Percentiles rank a stretch among this genome's conserved stretches.
Conservation (phyloP, 2,888 invertebrate species). For the Euspilapteryx auroguttella region DNA sequence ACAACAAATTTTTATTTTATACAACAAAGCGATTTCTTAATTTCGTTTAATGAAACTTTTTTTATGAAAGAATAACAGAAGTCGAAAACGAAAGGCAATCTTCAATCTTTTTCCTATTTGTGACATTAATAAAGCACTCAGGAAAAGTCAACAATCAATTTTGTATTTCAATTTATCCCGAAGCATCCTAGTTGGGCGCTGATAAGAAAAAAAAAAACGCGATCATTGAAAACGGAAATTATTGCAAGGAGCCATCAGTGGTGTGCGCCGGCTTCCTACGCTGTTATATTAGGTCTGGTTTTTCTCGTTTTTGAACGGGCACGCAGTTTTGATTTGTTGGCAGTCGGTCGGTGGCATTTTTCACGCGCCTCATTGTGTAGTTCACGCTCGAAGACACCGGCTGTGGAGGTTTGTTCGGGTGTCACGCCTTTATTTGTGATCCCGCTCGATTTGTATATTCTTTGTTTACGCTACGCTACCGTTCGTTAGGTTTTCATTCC, state of each 20-base stretch:
- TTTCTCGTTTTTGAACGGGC: slow-evolving; percentile 24
- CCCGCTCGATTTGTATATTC: slow-evolving; percentile 16
- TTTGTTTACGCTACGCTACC: slow-evolving; percentile 7
- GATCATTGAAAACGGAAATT: slow-evolving; percentile 61
- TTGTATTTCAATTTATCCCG: slow-evolving; percentile 62
- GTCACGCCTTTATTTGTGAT: slow-evolving; percentile 22
- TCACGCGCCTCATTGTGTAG: slow-evolving; percentile 39
- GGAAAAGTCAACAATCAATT: slow-evolving; percentile 62
- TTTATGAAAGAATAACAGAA: slow-evolving; percentile 2
- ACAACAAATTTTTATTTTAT: no score
- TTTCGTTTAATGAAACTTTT: neutral
- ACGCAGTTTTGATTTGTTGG: slow-evolving; percentile 44
- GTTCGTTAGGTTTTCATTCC: no score
- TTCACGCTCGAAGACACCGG: slow-evolving; percentile 23
- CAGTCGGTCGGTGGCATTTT: slow-evolving; percentile 31
- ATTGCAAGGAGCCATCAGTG: slow-evolving; percentile 59
- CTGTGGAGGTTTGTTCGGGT: slow-evolving; percentile 21
- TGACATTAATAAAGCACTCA: slow-evolving; percentile 58
- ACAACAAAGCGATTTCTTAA: no score
- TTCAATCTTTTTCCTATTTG: slow-evolving; percentile 58
- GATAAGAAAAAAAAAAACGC: slow-evolving; percentile 59
- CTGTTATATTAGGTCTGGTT: slow-evolving; percentile 24
- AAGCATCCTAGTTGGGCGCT: slow-evolving; percentile 56
- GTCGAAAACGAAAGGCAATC: slow-evolving; percentile 40
- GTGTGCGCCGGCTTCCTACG: slow-evolving; percentile 38